Base-by-base conservation (phyloP, 2,113 vertebrate genomes). In the Zosterops pallidus region DNA sequence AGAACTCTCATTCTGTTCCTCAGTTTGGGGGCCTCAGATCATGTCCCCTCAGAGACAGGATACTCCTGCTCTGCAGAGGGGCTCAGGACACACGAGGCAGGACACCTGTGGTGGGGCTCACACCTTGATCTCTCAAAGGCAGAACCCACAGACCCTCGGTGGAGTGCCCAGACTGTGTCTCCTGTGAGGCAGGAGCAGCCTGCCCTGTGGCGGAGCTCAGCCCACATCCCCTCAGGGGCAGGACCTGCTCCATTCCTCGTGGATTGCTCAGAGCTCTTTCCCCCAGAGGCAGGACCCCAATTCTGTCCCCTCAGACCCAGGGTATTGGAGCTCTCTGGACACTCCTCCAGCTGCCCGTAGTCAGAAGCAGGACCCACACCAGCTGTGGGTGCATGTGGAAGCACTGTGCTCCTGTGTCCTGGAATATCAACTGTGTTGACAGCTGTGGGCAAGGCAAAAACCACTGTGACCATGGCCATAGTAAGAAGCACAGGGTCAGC, bases 391-490 rank as follows among this genome's bases (percentile, higher is more conserved):
- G 39, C 39, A 12, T 39, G 39, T 39, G 39, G 39, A 39, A 39
- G 39, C 39, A 39, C 39, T 39, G 39, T 39, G 39, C 39, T 39
- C 39, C 39, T 39, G 39, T 39, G 39, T 39, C 39, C 39, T 39
- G 39, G 39, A 39, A 39, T 39, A 39, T 39, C 39, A 39, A 39
- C 39, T 39, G 7, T 10, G 5, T 0, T 71, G 57, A 25, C 2
- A 3, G 28, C 22, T 9, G 0, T 8, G n/a, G 24, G 14, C 46
- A 52, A 69, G 14, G 35, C 15, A 26, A 42, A 55, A 20, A 14
- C 5, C 1, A 1, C 23, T 37, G 29, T 16, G 22, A 62, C 13
- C 23, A 3, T 5, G 14, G 49, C 15, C 4, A 0, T 2, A 19
- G 28, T 17, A 14, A 59, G 31, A 21, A 29, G 39, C 29, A 25